Conservation (phyloP, 1,140 invertebrate species). For the Lepidostoma basale region DNA sequence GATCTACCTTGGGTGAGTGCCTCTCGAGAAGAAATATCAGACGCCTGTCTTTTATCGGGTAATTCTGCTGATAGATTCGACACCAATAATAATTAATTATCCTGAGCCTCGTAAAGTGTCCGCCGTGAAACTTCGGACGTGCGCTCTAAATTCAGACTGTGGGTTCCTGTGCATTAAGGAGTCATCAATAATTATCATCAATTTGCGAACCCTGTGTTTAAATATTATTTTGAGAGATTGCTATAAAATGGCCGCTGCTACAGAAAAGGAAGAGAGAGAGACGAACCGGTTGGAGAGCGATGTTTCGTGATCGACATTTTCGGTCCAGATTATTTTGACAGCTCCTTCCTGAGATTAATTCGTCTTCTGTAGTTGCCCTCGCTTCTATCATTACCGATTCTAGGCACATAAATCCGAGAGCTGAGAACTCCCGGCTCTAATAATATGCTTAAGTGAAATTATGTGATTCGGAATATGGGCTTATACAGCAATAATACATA, state of each 20-base stretch:
- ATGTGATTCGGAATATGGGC: constrained; percentile 22
- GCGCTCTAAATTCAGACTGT: background rate
- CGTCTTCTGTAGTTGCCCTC: constrained; percentile 24
- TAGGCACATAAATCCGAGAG: constrained; percentile 26
- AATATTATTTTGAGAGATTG: constrained; percentile 31
- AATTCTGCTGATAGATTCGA: background rate
- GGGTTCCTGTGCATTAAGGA: constrained; percentile 33
- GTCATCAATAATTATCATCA: constrained; percentile 41
- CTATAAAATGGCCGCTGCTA: constrained; percentile 18
- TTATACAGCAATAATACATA: background rate
- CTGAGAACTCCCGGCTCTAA: constrained; percentile 2
- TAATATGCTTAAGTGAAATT: constrained; percentile 25
- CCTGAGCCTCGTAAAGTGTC: background rate
- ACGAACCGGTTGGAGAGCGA: background rate
- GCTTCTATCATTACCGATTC: constrained; percentile 27
- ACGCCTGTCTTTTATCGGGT: background rate
- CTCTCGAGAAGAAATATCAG: background rate
- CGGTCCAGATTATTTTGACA: constrained; percentile 33
- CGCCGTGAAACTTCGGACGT: constrained; percentile 10
- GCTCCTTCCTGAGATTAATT: constrained; percentile 35
- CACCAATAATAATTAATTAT: background rate
- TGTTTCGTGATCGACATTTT: constrained; percentile 26
- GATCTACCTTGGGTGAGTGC: too few species aligned
- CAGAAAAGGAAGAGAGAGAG: background rate
- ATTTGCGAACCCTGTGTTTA: constrained; percentile 30